Percentiles rank a stretch among this genome's conserved stretches.
Evolutionary conservation across 2,113 vertebrate genomes (phyloP).

Genomic region (Nycticorax nycticorax): DNA sequence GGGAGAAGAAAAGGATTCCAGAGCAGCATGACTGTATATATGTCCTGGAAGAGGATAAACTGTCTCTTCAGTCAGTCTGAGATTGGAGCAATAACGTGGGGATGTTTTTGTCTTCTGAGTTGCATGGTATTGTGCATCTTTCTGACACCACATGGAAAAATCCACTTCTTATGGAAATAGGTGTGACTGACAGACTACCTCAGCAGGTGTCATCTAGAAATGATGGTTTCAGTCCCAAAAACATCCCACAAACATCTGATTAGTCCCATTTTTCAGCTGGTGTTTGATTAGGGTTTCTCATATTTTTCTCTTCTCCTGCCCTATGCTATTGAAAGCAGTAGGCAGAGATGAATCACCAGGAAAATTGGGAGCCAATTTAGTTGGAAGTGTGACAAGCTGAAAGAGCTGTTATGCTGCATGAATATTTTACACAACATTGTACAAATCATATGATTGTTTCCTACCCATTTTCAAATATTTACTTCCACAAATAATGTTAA

Average conservation of each 20-base stretch:
- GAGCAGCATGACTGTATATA: neutral
- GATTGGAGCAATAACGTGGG: neutral
- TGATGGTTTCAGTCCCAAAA: neutral
- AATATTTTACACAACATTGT: conserved; percentile 1
- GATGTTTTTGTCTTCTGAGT: neutral
- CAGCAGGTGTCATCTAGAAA: neutral
- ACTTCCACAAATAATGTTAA: neutral
- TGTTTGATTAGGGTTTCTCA: neutral
- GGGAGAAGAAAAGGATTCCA: neutral
- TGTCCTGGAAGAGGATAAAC: neutral
- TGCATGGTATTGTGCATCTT: neutral
- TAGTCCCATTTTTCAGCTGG: neutral
- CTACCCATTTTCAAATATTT: conserved; percentile 10
- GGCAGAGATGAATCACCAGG: conserved; percentile 49
- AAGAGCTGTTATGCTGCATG: neutral
- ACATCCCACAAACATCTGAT: neutral
- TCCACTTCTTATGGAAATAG: neutral
- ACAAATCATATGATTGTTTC: neutral
- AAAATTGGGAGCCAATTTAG: neutral
- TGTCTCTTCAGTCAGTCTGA: neutral
- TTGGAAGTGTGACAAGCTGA: conserved; percentile 11
- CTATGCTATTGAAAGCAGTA: neutral
- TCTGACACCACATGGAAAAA: neutral
- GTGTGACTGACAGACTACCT: neutral
- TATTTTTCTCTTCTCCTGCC: neutral